Base-by-base conservation (phyloP, 1,140 invertebrate genomes). In the Drosophila setifemur region DNA sequence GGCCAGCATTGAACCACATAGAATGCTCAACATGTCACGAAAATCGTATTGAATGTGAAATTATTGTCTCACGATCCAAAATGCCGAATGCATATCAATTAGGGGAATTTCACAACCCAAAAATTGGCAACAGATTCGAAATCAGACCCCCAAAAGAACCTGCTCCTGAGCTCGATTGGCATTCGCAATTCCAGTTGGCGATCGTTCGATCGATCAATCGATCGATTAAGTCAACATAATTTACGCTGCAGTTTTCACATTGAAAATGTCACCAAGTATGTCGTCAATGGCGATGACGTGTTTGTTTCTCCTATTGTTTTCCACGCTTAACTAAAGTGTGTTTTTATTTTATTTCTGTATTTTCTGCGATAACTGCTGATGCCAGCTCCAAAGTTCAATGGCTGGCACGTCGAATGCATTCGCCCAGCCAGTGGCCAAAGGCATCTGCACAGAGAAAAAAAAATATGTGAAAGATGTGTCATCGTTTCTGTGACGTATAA, bases 1-100 rank as follows among this genome's bases (percentile, higher is more conserved):
- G 55, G 39, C 40, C 60, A 73, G 42, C 79, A 86, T 68, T 85
- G 79, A 86, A 86, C 79, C 58, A 86, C 31, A 72, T 67, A 79
- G 75, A 85, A 86, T 79, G 45, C 58, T 64, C 57, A 44, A 66
- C 48, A 39, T n/a, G 49, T 9, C 48, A 31, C 33, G 31, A 63
- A 48, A 45, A 39, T 40, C 19, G 40, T 60, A 40, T 74, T 73
- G 39, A 61, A 54, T 60, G 57, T 43, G 45, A 74, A 72, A 72
- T 52, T 64, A 81, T 58, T 82, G 76, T 75, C 66, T 39, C 76
- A 74, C 76, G 58, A 79, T 42, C 40, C 57, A 50, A 69, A 73
- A 75, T 60, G 76, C 66, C 58, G 49, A 58, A 28, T 33, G 77
- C 78, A 82, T 81, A 69, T 31, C 26, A 82, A 81, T 72, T 25